These are phyloP conservation scores for Crotalus horridus DNA, from an alignment of 2,113 vertebrate genomes.

Conservation along the genomic window DNA sequence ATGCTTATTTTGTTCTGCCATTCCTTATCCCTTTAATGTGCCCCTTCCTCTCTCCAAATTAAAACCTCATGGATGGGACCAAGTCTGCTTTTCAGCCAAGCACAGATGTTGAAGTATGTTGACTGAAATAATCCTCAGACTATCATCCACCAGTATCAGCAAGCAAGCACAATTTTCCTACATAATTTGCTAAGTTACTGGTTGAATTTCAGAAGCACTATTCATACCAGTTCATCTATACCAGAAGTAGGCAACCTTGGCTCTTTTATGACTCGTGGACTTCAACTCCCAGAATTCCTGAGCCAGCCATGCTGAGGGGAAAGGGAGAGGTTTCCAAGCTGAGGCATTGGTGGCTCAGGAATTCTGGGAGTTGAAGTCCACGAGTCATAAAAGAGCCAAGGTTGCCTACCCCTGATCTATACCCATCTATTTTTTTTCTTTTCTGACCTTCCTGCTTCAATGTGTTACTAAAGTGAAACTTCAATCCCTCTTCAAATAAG, in stretches of 20 bases:
- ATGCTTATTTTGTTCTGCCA: neutral
- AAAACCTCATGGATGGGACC: neutral
- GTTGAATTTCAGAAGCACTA: neutral
- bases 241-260: too few species aligned
- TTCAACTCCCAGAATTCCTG: too few species aligned
- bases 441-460: neutral
- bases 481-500: too few species aligned
- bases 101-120: constrained; percentile 13
- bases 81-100: neutral
- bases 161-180: neutral
- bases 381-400: too few species aligned
- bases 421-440: neutral
- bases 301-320: too few species aligned
- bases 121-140: neutral
- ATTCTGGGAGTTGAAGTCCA: too few species aligned
- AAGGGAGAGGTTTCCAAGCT: too few species aligned
- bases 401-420: neutral
- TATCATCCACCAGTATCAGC: neutral
- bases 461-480: too few species aligned
- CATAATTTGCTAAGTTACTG: neutral
- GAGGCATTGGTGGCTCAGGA: too few species aligned
- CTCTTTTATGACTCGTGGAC: too few species aligned
- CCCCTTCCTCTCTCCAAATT: constrained; percentile 19
- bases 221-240: too few species aligned
- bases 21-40: neutral